phyloP scores from a whole-genome alignment of 2,888 invertebrate species.

The Agrypnus murinus region DNA sequence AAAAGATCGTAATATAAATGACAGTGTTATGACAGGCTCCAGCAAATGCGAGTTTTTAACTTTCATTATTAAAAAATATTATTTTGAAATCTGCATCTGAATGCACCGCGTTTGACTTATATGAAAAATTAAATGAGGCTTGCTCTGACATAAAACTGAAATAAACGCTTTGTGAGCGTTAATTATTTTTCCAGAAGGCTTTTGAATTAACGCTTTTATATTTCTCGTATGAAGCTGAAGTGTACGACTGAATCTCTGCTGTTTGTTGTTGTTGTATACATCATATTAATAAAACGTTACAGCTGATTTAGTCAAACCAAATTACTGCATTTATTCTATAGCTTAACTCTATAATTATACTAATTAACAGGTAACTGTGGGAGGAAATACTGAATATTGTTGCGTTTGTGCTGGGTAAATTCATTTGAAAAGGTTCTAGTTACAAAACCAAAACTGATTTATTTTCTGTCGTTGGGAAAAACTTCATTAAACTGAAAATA shows the following conservation, averaged over 20 bases:
- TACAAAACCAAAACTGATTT: no score
- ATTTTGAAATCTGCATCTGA: constrained; percentile 66
- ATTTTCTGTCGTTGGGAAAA: no score
- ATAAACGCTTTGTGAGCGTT: constrained; percentile 54
- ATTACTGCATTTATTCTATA: constrained; percentile 9
- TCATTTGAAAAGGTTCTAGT: no score
- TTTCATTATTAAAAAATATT: constrained; percentile 68
- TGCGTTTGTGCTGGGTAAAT: no score
- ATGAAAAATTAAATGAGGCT: constrained; percentile 57
- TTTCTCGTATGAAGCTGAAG: constrained; percentile 38
- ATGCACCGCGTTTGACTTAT: constrained; percentile 59
- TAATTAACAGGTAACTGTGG: constrained; percentile 7
- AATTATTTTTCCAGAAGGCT: constrained; percentile 52
- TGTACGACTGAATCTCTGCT: constrained; percentile 5
- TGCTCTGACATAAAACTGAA: constrained; percentile 53
- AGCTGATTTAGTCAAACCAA: constrained; percentile 21
- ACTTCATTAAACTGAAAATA: no score
- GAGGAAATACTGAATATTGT: no score
- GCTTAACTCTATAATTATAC: not conserved
- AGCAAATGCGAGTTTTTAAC: constrained; percentile 63
- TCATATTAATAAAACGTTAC: no score
- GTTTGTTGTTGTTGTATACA: constrained; percentile 1
- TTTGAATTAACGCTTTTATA: constrained; percentile 51
- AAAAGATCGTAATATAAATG: constrained; percentile 69
- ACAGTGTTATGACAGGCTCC: constrained; percentile 67